Percentiles rank a stretch among this genome's conserved stretches.
Conservation (phyloP, 1,140 invertebrate genomes). For the Whitmania pigra region DNA sequence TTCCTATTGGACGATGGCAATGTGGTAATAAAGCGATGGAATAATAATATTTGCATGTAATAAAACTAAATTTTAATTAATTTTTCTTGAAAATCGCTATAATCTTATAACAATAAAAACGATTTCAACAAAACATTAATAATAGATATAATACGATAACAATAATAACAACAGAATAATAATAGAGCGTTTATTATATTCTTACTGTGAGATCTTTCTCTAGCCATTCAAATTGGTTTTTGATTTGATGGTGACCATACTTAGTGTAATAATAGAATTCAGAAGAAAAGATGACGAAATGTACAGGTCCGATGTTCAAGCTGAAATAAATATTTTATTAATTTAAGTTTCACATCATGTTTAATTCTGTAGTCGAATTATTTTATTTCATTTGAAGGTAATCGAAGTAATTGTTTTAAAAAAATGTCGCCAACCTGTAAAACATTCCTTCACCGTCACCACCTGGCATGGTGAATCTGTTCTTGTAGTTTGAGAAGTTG, state of each 20-base stretch:
- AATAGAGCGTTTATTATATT: neutral
- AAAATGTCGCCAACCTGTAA: conserved; percentile 52
- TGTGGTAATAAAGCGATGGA: too few species aligned
- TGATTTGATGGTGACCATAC: conserved; percentile 68
- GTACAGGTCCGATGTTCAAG: conserved; percentile 70
- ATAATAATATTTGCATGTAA: too few species aligned
- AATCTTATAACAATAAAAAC: too few species aligned
- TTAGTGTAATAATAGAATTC: conserved; percentile 85
- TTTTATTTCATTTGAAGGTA: too few species aligned
- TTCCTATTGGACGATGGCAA: conserved; percentile 27
- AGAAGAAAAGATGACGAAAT: conserved; percentile 65
- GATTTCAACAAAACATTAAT: too few species aligned
- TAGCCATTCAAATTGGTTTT: conserved; percentile 59
- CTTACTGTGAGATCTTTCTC: conserved; percentile 34
- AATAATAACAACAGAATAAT: too few species aligned
- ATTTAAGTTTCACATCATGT: too few species aligned
- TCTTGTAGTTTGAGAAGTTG: conserved; percentile 73
- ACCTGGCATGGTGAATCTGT: conserved; percentile 74
- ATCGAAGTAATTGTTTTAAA: too few species aligned
- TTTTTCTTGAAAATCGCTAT: too few species aligned
- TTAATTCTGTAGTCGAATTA: neutral
- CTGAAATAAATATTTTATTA: conserved; percentile 31
- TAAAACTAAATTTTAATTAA: too few species aligned
- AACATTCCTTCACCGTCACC: conserved; percentile 58
- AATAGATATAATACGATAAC: too few species aligned